Evolutionary conservation across 2,797 vertebrate genomes (phyloP).

Genomic region (Cossypha heuglini): DNA sequence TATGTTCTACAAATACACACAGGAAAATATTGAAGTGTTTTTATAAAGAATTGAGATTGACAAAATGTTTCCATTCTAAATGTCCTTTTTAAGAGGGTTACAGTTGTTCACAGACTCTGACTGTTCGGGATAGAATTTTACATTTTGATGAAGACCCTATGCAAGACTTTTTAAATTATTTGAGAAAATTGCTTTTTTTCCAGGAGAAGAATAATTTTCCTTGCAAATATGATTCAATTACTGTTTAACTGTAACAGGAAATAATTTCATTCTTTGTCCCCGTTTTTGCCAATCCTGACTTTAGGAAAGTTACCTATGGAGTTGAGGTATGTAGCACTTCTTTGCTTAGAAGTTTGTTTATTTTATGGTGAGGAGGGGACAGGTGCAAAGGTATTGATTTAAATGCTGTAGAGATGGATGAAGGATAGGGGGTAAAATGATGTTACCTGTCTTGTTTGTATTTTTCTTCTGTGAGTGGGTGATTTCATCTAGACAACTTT

Average conservation of each 20-base stretch:
- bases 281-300: background rate
- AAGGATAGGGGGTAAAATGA: background rate
- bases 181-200: background rate
- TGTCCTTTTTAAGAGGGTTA: background rate
- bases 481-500: background rate
- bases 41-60: background rate
- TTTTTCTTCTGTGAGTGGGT: background rate
- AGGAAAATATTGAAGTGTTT: background rate
- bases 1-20: background rate
- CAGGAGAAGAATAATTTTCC: background rate
- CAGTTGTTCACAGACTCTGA: background rate
- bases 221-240: background rate
- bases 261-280: background rate
- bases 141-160: background rate
- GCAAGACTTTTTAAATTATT: background rate
- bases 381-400: background rate
- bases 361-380: background rate
- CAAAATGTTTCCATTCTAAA: background rate
- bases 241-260: background rate
- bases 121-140: background rate
- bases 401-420: background rate
- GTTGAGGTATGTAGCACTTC: background rate
- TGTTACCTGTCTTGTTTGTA: background rate
- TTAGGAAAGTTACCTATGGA: background rate
- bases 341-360: background rate